Conservation (phyloP, 2,888 invertebrate genomes). For the Onchidella celtica region DNA sequence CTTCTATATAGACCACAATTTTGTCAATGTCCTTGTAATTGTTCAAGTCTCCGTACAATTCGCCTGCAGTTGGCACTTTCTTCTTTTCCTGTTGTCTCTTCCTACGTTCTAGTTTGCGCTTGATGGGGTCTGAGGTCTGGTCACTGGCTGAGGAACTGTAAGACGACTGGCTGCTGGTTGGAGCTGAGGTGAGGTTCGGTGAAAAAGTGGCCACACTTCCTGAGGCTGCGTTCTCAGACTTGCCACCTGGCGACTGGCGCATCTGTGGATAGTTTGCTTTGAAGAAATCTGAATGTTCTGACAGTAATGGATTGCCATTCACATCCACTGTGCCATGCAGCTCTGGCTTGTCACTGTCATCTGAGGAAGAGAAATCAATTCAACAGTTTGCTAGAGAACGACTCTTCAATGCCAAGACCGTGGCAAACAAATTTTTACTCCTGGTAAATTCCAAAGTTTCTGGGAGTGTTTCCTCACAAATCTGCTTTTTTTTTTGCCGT, state of each 20-base stretch:
- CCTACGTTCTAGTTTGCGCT: slow-evolving; percentile 2
- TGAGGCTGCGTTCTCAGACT: neutral
- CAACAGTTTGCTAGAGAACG: neutral
- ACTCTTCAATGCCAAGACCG: too few relatives aligned
- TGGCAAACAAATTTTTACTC: neutral
- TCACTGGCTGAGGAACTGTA: neutral
- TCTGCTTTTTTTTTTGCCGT: too few relatives aligned
- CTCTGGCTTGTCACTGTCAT: slow-evolving; percentile 44
- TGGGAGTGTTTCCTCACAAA: too few relatives aligned
- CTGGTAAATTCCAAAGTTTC: too few relatives aligned
- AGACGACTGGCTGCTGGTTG: slow-evolving; percentile 14
- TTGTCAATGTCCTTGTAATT: slow-evolving; percentile 14
- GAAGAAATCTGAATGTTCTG: too few relatives aligned
- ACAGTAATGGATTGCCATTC: slow-evolving; percentile 67
- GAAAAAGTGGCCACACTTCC: neutral
- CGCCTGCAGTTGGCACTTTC: neutral
- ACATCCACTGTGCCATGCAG: slow-evolving; percentile 56
- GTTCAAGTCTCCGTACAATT: neutral
- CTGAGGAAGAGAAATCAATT: slow-evolving; percentile 28
- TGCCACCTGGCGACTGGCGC: slow-evolving; percentile 63
- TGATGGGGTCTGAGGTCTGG: neutral
- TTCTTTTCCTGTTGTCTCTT: neutral
- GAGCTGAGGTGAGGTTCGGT: too few relatives aligned
- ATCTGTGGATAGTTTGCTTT: slow-evolving; percentile 63
- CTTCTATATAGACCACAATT: slow-evolving; percentile 28